Evolutionary conservation across 2,113 vertebrate genomes (phyloP).

Genomic region (Bujurquina vittata): DNA sequence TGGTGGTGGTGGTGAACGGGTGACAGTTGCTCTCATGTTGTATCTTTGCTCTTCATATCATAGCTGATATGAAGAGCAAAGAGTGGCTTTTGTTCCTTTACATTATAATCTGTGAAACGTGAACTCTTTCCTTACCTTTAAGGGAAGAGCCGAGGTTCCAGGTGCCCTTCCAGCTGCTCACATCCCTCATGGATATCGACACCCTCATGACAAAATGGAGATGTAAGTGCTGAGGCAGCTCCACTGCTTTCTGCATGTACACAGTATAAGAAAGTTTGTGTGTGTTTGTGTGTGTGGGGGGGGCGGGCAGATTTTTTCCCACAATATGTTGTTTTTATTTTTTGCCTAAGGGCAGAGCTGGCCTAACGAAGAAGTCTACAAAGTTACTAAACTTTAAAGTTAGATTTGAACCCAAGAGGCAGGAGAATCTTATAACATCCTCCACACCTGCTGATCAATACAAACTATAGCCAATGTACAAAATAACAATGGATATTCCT

Average conservation of each 20-base stretch:
- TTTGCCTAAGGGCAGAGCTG: background rate
- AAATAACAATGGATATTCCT: background rate
- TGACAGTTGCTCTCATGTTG: background rate
- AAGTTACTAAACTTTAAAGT: conserved; percentile 14
- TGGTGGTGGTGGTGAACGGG: background rate
- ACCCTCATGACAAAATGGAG: conserved; percentile 97
- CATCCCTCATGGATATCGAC: conserved; percentile 93
- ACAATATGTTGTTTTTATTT: background rate
- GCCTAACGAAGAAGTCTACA: background rate
- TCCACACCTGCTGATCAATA: background rate
- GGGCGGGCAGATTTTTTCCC: background rate
- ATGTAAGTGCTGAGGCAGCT: conserved; percentile 82
- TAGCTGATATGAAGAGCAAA: background rate
- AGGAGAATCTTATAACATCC: background rate
- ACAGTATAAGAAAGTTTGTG: background rate
- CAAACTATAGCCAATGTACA: background rate
- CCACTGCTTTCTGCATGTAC: background rate
- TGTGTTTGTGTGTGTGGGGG: too few species aligned
- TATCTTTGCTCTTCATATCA: background rate
- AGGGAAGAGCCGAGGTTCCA: conserved; percentile 98
- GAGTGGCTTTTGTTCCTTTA: background rate
- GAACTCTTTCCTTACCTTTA: conserved; percentile 10
- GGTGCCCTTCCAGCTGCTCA: conserved; percentile 95
- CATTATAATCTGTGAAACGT: background rate
- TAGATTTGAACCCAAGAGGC: conserved; percentile 9